These are phyloP conservation scores for Hydractinia symbiolongicarpus DNA, from an alignment of 30 jellyfish, hydroid and myxozoan species.

Conservation along the genomic window DNA sequence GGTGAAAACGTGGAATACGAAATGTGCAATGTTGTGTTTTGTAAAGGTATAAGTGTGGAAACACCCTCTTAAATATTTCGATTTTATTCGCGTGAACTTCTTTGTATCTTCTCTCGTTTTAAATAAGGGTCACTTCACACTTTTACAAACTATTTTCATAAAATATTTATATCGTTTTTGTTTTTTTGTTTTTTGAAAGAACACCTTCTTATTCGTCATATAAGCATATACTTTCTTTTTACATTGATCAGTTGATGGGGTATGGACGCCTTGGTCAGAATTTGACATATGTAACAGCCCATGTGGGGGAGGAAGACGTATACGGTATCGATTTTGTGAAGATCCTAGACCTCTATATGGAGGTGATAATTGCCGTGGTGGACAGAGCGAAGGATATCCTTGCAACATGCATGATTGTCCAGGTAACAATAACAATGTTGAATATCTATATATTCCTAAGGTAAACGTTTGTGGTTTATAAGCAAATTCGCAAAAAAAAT, in stretches of 20 bases:
- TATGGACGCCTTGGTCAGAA: slow-evolving; percentile 36
- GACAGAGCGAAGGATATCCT: background rate
- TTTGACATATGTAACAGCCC: slow-evolving; percentile 29
- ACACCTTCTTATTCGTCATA: background rate
- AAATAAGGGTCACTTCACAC: too few species aligned
- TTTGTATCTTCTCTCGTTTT: too few species aligned
- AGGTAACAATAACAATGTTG: background rate
- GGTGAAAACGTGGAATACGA: slow-evolving; percentile 41
- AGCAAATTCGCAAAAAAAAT: too few species aligned
- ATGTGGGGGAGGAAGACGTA: slow-evolving; percentile 18
- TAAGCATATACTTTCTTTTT: background rate
- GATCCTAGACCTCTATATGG: slow-evolving; percentile 28
- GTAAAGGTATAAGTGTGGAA: background rate
- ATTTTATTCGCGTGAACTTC: too few species aligned
- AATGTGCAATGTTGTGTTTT: slow-evolving; percentile 25
- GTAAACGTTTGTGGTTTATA: too few species aligned
- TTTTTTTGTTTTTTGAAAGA: background rate
- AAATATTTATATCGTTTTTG: background rate
- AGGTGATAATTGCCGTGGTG: slow-evolving; percentile 25
- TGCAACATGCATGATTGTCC: slow-evolving; percentile 22
- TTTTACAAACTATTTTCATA: too few species aligned
- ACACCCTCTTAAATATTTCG: too few species aligned
- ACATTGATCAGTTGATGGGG: slow-evolving; percentile 22
- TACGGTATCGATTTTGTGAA: slow-evolving; percentile 29
- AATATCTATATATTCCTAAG: too few species aligned